Evolutionary conservation across 2,888 invertebrate species (phyloP).

Genomic region (Homarus gammarus): DNA sequence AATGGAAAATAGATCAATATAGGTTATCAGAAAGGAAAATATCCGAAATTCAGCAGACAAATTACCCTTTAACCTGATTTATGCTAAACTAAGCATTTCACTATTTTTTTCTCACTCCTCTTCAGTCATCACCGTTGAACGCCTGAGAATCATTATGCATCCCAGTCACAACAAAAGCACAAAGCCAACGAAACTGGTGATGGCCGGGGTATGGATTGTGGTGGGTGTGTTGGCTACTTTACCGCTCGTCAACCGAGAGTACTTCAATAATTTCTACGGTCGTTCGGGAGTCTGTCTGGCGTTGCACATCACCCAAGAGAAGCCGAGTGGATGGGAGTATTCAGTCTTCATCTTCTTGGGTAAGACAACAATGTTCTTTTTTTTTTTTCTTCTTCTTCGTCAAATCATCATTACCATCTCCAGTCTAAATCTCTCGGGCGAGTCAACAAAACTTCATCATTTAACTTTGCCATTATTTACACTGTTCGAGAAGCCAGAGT

Average conservation of each 20-base stretch:
- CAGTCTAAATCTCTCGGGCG: too few species aligned
- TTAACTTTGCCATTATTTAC: too few species aligned
- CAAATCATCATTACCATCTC: neutral
- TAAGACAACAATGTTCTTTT: constrained; percentile 68
- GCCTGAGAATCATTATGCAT: constrained; percentile 79
- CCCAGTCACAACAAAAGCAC: too few species aligned
- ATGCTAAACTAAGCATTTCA: neutral
- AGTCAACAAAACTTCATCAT: too few species aligned
- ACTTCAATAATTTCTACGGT: constrained; percentile 80
- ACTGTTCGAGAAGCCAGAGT: too few species aligned
- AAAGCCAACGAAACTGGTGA: too few species aligned
- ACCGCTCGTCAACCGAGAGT: constrained; percentile 78
- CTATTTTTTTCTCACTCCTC: constrained; percentile 18
- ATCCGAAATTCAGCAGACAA: too few species aligned
- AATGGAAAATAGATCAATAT: too few species aligned
- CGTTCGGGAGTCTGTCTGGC: constrained; percentile 81
- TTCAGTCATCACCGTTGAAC: constrained; percentile 79
- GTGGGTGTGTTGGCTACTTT: constrained; percentile 78
- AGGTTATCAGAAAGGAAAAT: too few species aligned
- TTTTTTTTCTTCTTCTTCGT: neutral
- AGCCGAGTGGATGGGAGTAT: constrained; percentile 81
- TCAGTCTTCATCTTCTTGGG: constrained; percentile 81
- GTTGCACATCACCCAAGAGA: constrained; percentile 81
- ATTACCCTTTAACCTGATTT: too few species aligned
- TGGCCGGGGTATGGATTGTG: constrained; percentile 78